Percentiles rank a stretch among this genome's conserved stretches.
These are phyloP conservation scores for Mesoligia furuncula DNA, from an alignment of 2,888 invertebrate species.

Conservation along the genomic window DNA sequence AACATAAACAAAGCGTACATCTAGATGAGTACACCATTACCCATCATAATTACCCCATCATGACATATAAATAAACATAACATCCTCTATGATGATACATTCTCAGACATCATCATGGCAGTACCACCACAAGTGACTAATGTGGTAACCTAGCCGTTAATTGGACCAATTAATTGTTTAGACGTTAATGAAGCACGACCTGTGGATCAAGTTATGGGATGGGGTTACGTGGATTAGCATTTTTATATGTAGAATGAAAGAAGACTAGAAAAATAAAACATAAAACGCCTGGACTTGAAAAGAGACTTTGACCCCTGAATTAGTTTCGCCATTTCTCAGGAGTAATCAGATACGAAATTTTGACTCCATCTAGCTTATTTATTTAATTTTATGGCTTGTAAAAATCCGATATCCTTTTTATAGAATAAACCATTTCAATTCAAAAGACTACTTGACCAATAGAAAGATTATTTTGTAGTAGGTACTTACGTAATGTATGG, in stretches of 20 bases:
- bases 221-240: slow-evolving; percentile 24
- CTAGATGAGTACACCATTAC: slow-evolving; percentile 16
- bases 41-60: slow-evolving; percentile 36
- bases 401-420: no score
- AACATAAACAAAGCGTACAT: slow-evolving; percentile 15
- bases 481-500: not conserved
- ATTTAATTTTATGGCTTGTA: no score
- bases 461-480: not conserved
- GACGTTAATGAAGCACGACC: slow-evolving; percentile 62
- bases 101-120: slow-evolving; percentile 40
- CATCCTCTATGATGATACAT: slow-evolving; percentile 19
- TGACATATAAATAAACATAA: slow-evolving; percentile 13
- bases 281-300: no score
- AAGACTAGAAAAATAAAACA: not conserved
- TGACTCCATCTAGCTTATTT: no score
- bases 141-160: slow-evolving; percentile 62
- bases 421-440: not conserved
- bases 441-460: not conserved
- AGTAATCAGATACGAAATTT: no score
- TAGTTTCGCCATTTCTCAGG: no score
- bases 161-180: slow-evolving; percentile 67
- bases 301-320: no score
- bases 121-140: slow-evolving; percentile 39
- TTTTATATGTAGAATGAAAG: not conserved
- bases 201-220: slow-evolving; percentile 52